Percentiles rank a stretch among this genome's conserved stretches.
Evolutionary conservation across 2,797 vertebrate genomes (phyloP).

Genomic region (Sebastes cheni): DNA sequence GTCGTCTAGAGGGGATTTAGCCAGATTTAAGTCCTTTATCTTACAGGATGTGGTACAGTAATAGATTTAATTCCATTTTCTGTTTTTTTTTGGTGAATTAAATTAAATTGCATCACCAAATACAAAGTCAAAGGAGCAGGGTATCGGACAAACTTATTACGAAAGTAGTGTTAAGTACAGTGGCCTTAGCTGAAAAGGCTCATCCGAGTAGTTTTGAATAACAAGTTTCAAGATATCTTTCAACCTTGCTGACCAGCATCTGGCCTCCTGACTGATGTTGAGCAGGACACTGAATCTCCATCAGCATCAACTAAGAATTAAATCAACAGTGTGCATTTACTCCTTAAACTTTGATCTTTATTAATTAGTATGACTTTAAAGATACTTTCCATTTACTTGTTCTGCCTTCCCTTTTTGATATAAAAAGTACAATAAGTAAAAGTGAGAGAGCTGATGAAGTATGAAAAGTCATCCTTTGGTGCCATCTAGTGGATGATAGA

Average conservation of each 20-base stretch:
- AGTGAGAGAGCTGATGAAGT: background rate
- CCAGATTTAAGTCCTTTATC: slow-evolving; percentile 24
- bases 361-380: background rate
- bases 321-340: background rate
- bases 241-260: background rate
- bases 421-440: background rate
- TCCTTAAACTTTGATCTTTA: background rate
- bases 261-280: background rate
- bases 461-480: slow-evolving; percentile 21
- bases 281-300: background rate
- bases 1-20: slow-evolving; percentile 25
- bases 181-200: background rate
- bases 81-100: background rate
- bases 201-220: too few species aligned
- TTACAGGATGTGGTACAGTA: background rate
- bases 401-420: background rate
- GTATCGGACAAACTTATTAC: background rate
- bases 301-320: background rate
- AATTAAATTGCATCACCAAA: background rate
- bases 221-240: background rate
- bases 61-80: background rate
- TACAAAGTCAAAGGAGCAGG: background rate
- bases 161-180: background rate
- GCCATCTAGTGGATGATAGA: slow-evolving; percentile 57
- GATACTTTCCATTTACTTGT: background rate